phyloP scores from a whole-genome alignment of 2,113 vertebrate genomes.

The Pteronura brasiliensis region DNA sequence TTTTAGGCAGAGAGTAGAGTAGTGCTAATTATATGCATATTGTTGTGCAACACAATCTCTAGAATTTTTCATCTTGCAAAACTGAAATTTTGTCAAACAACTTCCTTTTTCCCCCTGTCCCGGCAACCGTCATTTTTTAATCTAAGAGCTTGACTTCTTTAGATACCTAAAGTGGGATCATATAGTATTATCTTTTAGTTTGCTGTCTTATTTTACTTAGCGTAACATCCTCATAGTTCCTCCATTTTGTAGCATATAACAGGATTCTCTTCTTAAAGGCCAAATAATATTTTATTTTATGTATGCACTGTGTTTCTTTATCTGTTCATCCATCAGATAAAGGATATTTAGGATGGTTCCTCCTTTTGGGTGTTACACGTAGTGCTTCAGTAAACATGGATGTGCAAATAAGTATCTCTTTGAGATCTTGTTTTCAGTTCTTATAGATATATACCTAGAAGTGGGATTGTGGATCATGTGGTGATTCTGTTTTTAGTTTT shows the following conservation, averaged over 20 bases:
- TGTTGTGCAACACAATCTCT: neutral
- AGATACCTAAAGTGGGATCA: neutral
- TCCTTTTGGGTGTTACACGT: neutral
- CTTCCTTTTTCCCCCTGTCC: neutral
- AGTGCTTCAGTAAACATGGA: neutral
- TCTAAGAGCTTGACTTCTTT: neutral
- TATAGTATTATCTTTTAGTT: neutral
- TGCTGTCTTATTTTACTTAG: neutral
- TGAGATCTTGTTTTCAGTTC: neutral
- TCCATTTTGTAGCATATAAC: neutral
- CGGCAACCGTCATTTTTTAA: neutral
- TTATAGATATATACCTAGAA: neutral
- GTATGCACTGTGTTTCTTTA: neutral
- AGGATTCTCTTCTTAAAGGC: neutral
- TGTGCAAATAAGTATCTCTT: neutral
- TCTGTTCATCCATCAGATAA: neutral
- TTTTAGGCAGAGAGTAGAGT: neutral
- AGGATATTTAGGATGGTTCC: neutral
- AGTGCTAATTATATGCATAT: neutral
- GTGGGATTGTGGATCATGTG: neutral
- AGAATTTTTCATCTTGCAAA: neutral
- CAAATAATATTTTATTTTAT: neutral
- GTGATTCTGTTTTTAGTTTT: neutral
- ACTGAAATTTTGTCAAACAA: neutral
- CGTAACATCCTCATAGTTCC: neutral